These are phyloP conservation scores for Petrocephalus sullivani DNA, from an alignment of 2,797 vertebrate genomes.

Conservation along the genomic window DNA sequence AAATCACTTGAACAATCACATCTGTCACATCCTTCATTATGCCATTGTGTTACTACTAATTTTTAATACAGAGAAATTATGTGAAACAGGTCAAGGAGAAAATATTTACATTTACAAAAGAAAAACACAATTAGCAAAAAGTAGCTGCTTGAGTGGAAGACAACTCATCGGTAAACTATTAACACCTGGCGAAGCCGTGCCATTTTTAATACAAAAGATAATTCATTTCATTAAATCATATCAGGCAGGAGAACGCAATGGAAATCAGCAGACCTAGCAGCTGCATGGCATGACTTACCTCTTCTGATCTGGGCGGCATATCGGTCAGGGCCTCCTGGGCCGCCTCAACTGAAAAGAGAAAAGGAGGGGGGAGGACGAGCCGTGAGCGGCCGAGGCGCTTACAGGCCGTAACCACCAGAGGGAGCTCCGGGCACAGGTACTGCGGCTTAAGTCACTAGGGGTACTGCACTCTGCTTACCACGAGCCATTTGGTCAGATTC, in stretches of 20 bases:
- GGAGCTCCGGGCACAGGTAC: not conserved
- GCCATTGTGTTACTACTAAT: not conserved
- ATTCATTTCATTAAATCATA: not conserved
- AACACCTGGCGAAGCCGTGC: not conserved
- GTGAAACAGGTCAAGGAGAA: not conserved
- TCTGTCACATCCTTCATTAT: not conserved
- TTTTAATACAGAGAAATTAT: not conserved
- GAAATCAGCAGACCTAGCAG: not conserved
- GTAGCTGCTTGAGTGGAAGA: not conserved
- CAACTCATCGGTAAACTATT: not conserved
- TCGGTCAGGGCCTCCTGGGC: conserved; percentile 86
- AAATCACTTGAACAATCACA: conserved; percentile 5
- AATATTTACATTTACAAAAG: not conserved
- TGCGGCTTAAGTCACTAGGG: not conserved
- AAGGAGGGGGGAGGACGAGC: not conserved
- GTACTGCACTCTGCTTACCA: not conserved
- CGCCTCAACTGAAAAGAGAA: conserved; percentile 56
- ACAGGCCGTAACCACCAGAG: not conserved
- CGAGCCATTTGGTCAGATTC: not conserved
- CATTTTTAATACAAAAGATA: conserved; percentile 3
- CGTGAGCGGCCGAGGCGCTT: not conserved
- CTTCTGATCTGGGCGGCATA: conserved; percentile 87
- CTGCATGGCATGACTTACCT: conserved; percentile 54
- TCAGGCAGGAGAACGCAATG: not conserved
- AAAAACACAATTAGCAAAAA: not conserved